A percentile compares a stretch with the other conserved stretches of the same genome.
Conservation (phyloP, 2,888 invertebrate genomes). For the Drosophila recens region DNA sequence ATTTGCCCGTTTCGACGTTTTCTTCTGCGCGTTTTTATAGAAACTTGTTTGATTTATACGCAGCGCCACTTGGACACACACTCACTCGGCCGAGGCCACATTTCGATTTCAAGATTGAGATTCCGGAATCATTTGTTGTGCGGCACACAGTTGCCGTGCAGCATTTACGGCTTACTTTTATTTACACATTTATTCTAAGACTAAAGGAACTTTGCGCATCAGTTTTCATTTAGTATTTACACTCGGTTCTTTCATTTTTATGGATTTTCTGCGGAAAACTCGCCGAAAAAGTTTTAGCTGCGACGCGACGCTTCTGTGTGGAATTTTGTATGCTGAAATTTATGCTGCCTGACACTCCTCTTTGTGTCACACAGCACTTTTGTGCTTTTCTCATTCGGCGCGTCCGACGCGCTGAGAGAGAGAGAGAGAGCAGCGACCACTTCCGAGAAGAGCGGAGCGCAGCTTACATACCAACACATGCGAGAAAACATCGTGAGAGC, state of each 20-base stretch:
- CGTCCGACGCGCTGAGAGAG: conserved; percentile 26
- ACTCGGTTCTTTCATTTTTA: conserved; percentile 63
- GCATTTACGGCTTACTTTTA: conserved; percentile 69
- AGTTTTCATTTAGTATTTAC: conserved; percentile 65
- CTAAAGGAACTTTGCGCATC: conserved; percentile 76
- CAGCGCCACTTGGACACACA: conserved; percentile 67
- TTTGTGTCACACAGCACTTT: conserved; percentile 70
- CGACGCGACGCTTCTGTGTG: conserved; percentile 69
- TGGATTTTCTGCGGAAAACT: conserved; percentile 71
- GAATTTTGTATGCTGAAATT: conserved; percentile 79
- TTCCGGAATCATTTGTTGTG: conserved; percentile 39
- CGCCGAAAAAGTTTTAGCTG: conserved; percentile 71
- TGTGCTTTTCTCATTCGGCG: conserved; percentile 48
- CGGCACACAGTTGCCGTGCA: conserved; percentile 46
- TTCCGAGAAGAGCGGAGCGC: conserved; percentile 42
- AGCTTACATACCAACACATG: conserved; percentile 67
- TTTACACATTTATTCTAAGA: conserved; percentile 54
- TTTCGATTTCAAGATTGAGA: conserved; percentile 20
- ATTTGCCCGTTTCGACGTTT: conserved; percentile 30
- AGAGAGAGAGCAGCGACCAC: conserved; percentile 27
- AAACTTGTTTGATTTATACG: conserved; percentile 79
- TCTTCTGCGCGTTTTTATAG: conserved; percentile 43
- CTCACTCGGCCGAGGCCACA: conserved; percentile 24
- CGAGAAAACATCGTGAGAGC: conserved; percentile 38
- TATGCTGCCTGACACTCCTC: conserved; percentile 78